These are phyloP conservation scores for Alosa alosa DNA, from an alignment of 2,113 vertebrate species.

Conservation along the genomic window DNA sequence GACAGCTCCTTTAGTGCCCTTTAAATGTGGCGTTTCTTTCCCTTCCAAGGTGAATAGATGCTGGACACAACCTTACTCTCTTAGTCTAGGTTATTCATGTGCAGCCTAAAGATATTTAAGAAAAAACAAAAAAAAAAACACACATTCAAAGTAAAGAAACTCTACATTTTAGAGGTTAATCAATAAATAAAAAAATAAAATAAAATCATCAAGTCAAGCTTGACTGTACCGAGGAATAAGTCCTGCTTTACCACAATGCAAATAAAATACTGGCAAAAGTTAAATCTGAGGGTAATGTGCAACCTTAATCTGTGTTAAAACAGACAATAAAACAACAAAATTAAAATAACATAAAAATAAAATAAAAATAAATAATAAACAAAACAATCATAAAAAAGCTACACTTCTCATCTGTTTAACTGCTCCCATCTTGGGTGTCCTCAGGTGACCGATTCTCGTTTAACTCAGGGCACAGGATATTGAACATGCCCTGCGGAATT, in stretches of 20 bases:
- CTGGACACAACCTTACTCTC: background rate
- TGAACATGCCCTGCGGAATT: too few relatives aligned
- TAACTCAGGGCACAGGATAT: background rate
- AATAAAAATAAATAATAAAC: background rate
- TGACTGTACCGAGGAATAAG: background rate
- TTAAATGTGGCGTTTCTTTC: background rate
- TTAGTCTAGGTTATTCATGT: background rate
- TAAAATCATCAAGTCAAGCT: background rate
- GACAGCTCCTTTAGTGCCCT: too few relatives aligned
- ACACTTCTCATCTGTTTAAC: background rate
- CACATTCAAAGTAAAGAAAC: background rate
- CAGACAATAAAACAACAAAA: background rate
- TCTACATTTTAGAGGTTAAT: constrained; percentile 11
- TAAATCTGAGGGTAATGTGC: background rate
- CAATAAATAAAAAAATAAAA: constrained; percentile 5
- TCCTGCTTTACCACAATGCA: background rate
- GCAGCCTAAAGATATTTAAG: background rate
- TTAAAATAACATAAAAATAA: background rate
- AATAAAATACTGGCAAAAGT: constrained; percentile 2
- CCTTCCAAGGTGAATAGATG: background rate
- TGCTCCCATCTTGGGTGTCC: background rate
- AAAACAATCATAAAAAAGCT: background rate
- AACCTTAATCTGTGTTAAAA: background rate
- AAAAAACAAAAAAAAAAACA: background rate
- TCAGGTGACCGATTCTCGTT: background rate